Percentiles rank a stretch among this genome's conserved stretches.
Conservation (phyloP, 2,888 invertebrate genomes). For the Auanema sp. region DNA sequence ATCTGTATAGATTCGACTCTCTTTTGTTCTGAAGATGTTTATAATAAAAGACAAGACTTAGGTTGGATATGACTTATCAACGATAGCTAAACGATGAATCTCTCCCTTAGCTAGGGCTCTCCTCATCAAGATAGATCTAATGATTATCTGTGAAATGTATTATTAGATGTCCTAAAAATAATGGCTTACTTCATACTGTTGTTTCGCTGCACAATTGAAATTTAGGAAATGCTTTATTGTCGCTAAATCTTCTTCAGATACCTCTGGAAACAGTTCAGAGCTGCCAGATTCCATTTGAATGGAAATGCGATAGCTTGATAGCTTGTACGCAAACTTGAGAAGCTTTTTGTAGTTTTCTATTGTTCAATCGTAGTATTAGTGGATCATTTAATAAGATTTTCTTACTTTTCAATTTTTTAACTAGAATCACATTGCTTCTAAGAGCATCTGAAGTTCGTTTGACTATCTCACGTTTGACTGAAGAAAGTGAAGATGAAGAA, state of each 20-base stretch:
- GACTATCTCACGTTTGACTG: no score
- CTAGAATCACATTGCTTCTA: no score
- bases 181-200: slow-evolving; percentile 36
- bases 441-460: no score
- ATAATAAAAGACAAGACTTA: no score
- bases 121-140: slow-evolving; percentile 25
- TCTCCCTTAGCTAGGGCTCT: slow-evolving; percentile 25
- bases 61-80: no score
- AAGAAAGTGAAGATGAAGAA: no score
- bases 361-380: no score
- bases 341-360: no score
- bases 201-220: slow-evolving; percentile 40
- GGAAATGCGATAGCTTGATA: slow-evolving; percentile 5
- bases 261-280: slow-evolving; percentile 16
- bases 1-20: slow-evolving; percentile 5
- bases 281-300: slow-evolving; percentile 9
- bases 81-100: slow-evolving; percentile 13
- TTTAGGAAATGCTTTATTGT: slow-evolving; percentile 33
- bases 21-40: no score
- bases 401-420: no score
- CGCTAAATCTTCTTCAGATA: slow-evolving; percentile 23
- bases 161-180: no score
- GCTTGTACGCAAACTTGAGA: background rate
- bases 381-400: no score
- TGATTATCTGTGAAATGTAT: slow-evolving; percentile 16